Conservation (phyloP, 1,140 invertebrate genomes). For the Listronotus bonariensis region DNA sequence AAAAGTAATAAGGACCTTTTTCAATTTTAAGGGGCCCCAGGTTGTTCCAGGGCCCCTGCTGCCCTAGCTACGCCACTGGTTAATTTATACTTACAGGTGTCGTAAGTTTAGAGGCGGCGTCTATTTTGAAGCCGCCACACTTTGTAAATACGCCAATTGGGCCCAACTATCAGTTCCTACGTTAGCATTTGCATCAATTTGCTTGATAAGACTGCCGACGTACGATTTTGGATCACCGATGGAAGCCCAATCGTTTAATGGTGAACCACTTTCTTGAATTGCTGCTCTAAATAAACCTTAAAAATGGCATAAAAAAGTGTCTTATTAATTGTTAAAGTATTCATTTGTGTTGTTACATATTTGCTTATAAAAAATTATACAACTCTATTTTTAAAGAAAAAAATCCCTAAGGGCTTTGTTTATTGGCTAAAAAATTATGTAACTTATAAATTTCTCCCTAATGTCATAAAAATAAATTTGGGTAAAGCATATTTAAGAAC, state of each 20-base stretch:
- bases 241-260: conserved; percentile 28
- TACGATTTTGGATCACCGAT: conserved; percentile 26
- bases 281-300: conserved; percentile 38
- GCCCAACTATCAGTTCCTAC: conserved; percentile 5
- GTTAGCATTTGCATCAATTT: conserved; percentile 9
- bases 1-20: neutral
- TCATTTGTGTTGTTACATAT: too few relatives aligned
- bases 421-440: too few relatives aligned
- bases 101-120: conserved; percentile 28
- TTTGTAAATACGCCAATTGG: conserved; percentile 29
- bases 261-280: conserved; percentile 37
- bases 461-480: too few relatives aligned
- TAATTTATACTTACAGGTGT: conserved; percentile 32
- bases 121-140: conserved; percentile 22
- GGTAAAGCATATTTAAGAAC: too few relatives aligned
- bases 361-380: too few relatives aligned
- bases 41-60: neutral
- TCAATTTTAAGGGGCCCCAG: neutral
- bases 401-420: too few relatives aligned
- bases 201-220: conserved; percentile 17
- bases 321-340: too few relatives aligned
- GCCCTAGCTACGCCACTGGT: too few relatives aligned
- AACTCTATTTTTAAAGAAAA: too few relatives aligned
- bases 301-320: conserved; percentile 1
- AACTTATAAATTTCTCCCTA: too few relatives aligned